Evolutionary conservation across 2,888 invertebrate genomes (phyloP).

Genomic region (Alentia gelatinosa): DNA sequence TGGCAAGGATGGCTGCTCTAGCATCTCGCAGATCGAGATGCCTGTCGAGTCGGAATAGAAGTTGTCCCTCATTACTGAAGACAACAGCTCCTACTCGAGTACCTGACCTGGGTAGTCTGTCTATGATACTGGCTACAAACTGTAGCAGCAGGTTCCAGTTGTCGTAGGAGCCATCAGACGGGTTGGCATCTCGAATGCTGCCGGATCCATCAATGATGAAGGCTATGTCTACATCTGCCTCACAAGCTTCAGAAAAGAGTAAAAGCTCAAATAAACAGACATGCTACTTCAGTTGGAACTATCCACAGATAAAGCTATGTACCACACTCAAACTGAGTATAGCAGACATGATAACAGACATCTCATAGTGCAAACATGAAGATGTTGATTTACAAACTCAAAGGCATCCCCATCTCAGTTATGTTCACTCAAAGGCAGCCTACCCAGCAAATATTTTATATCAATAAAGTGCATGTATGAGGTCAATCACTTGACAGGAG

Average conservation of each 20-base stretch:
- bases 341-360: too few relatives aligned
- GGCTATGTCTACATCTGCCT: slow-evolving; percentile 49
- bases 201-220: slow-evolving; percentile 58
- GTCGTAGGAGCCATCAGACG: not conserved
- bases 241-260: slow-evolving; percentile 11
- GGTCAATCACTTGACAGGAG: too few relatives aligned
- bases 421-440: too few relatives aligned
- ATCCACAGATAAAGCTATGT: too few relatives aligned
- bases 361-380: too few relatives aligned
- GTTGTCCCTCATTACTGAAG: slow-evolving; percentile 5
- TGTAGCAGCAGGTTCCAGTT: slow-evolving; percentile 35
- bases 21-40: not conserved
- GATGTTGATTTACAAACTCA: too few relatives aligned
- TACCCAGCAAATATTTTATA: too few relatives aligned
- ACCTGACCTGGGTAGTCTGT: slow-evolving; percentile 4
- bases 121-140: not conserved
- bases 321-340: too few relatives aligned
- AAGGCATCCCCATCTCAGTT: too few relatives aligned
- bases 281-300: too few relatives aligned
- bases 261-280: too few relatives aligned
- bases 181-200: slow-evolving; percentile 50
- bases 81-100: slow-evolving; percentile 9
- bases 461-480: too few relatives aligned
- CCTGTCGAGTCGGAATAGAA: not conserved
- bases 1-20: slow-evolving; percentile 35